Percentiles rank a stretch among this genome's conserved stretches.
phyloP scores from a whole-genome alignment of 2,113 vertebrate species.

The Chaetorhynchus papuensis region DNA sequence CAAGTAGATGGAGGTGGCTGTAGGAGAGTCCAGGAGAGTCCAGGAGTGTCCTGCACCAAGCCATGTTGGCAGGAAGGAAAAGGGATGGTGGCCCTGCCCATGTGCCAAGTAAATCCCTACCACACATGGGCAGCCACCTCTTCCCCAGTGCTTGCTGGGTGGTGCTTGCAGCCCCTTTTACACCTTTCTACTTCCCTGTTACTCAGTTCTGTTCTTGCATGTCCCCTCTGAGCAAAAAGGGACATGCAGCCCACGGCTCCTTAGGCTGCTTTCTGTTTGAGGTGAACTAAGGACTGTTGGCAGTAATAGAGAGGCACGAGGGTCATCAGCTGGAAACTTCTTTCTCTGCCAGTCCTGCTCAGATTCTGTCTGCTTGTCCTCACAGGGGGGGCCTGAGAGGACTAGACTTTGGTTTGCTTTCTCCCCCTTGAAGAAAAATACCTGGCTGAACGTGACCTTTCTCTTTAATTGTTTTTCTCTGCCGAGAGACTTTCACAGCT shows the following conservation, averaged over 20 bases:
- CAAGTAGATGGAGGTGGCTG: neutral
- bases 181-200: neutral
- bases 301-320: neutral
- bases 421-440: neutral
- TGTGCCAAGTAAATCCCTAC: neutral
- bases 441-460: neutral
- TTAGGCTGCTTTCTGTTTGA: neutral
- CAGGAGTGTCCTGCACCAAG: neutral
- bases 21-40: neutral
- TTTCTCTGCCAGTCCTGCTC: neutral
- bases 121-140: neutral
- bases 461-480: neutral
- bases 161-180: neutral
- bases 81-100: neutral
- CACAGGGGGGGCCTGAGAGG: neutral
- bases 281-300: neutral
- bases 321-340: neutral
- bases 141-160: neutral
- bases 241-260: neutral
- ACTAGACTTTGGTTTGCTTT: neutral
- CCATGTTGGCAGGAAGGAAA: neutral
- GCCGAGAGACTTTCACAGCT: neutral
- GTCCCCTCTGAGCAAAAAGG: neutral
- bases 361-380: neutral
- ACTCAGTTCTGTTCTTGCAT: neutral